A percentile compares a stretch with the other conserved stretches of the same genome.
phyloP scores from a whole-genome alignment of 2,113 vertebrate genomes.

The Hyla sarda region DNA sequence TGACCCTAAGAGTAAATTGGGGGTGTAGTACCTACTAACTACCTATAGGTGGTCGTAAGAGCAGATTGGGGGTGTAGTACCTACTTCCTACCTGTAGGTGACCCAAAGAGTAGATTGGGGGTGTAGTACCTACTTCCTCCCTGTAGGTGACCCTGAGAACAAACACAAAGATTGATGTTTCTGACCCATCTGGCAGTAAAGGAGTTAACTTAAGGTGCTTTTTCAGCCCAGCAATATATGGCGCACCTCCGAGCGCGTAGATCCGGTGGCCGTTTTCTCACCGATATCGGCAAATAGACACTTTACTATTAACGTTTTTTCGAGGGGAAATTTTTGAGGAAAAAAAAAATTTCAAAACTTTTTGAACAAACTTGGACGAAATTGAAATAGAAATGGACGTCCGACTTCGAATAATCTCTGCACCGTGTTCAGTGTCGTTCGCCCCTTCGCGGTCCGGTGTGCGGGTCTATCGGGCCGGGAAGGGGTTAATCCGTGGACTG shows the following conservation, averaged over 20 bases:
- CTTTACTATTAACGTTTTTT: too few relatives aligned
- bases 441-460: background rate
- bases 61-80: background rate
- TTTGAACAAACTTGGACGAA: background rate
- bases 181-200: background rate
- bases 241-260: too few relatives aligned
- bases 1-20: background rate
- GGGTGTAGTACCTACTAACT: background rate
- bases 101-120: background rate
- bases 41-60: too few relatives aligned
- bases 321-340: background rate
- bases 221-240: background rate
- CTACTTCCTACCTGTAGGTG: too few relatives aligned
- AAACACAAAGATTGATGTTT: too few relatives aligned
- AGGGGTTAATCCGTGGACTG: background rate
- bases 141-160: too few relatives aligned
- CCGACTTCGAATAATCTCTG: too few relatives aligned
- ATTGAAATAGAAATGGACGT: too few relatives aligned
- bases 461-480: conserved; percentile 9
- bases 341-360: background rate
- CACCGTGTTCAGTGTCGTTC: background rate
- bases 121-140: background rate
- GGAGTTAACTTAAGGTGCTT: conserved; percentile 29
- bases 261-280: background rate
- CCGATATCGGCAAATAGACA: background rate